Conservation (phyloP, 2,113 vertebrate genomes). For the Nycticebus coucang region DNA sequence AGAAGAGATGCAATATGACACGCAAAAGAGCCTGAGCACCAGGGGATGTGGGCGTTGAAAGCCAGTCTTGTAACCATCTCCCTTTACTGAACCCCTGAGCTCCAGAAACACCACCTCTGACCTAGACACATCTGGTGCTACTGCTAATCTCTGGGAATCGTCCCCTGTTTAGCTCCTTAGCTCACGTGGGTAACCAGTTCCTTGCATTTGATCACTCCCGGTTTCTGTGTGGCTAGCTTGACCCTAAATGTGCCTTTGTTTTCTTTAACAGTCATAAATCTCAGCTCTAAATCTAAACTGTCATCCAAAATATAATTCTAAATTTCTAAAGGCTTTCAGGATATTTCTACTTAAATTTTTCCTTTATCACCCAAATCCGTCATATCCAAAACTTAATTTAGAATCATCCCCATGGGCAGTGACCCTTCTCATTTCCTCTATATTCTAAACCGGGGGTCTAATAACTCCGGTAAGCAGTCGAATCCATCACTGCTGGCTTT, state of each 20-base stretch:
- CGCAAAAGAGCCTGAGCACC: neutral
- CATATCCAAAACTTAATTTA: neutral
- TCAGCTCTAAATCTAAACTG: neutral
- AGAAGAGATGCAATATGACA: neutral
- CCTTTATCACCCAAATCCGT: neutral
- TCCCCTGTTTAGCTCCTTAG: neutral
- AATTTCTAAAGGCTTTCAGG: neutral
- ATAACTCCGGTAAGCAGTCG: neutral
- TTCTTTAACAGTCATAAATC: neutral
- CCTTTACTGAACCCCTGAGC: neutral
- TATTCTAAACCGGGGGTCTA: neutral
- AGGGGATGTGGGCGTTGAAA: neutral
- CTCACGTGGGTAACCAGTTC: neutral
- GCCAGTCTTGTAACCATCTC: neutral
- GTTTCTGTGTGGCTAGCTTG: neutral
- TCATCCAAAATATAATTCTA: neutral
- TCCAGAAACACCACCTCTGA: neutral
- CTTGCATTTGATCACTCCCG: neutral
- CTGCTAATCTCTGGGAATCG: neutral
- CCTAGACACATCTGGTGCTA: neutral
- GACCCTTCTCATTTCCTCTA: neutral
- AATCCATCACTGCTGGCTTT: neutral
- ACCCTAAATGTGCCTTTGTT: neutral
- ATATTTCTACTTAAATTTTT: neutral
- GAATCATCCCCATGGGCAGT: neutral